A percentile compares a stretch with the other conserved stretches of the same genome.
phyloP scores from a whole-genome alignment of 2,113 vertebrate species.

The Megaceryle torquata region DNA sequence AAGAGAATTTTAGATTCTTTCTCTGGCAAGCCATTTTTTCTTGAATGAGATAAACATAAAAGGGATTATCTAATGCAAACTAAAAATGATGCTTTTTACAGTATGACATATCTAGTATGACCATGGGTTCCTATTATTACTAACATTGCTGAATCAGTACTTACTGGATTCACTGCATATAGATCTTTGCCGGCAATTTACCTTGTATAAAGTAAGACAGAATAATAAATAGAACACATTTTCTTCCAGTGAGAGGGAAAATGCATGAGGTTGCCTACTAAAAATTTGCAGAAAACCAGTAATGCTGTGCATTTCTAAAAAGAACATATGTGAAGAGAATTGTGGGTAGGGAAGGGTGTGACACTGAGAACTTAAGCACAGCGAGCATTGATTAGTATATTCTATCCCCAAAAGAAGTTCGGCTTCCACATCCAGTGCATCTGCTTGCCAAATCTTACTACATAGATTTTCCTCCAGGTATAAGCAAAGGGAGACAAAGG shows the following conservation, averaged over 20 bases:
- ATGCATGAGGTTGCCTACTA: not conserved
- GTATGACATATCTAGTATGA: not conserved
- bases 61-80: not conserved
- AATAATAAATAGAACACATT: not conserved
- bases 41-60: not conserved
- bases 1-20: not conserved
- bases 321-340: not conserved
- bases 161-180: not conserved
- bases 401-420: not conserved
- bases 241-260: not conserved
- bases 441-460: not conserved
- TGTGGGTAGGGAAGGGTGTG: not conserved
- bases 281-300: not conserved
- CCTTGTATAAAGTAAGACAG: not conserved
- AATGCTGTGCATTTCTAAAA: not conserved
- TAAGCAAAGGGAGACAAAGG: not conserved
- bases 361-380: not conserved
- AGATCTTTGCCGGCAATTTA: not conserved
- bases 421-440: not conserved
- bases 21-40: not conserved
- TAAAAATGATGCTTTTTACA: not conserved
- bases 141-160: not conserved
- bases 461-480: not conserved
- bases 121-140: not conserved
- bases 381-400: not conserved